A percentile compares a stretch with the other conserved stretches of the same genome.
These are phyloP conservation scores for Pegea sp. DNA, from an alignment of 23 tunicate species.

Conservation along the genomic window DNA sequence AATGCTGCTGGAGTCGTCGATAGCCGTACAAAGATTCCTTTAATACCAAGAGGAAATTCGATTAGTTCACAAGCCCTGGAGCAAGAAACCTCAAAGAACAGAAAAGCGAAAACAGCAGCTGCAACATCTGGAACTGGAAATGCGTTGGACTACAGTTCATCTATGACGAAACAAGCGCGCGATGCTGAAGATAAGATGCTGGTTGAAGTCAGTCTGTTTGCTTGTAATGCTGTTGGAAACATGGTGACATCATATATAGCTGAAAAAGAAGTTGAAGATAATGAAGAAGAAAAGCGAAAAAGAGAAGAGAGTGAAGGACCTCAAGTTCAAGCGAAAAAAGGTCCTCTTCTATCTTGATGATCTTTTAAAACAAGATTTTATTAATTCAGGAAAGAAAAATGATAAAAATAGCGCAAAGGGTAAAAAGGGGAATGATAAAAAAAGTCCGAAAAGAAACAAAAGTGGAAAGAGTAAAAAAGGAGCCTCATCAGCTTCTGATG, in stretches of 20 bases:
- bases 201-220: background rate
- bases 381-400: slow-evolving; percentile 16
- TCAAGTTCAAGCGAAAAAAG: slow-evolving; percentile 24
- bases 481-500: slow-evolving; percentile 49
- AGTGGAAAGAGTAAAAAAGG: slow-evolving; percentile 39
- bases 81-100: slow-evolving; percentile 49
- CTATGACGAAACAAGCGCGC: too few relatives aligned
- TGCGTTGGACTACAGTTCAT: too few relatives aligned
- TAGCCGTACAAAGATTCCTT: slow-evolving; percentile 57
- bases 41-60: slow-evolving; percentile 47
- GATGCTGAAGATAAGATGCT: slow-evolving; percentile 1
- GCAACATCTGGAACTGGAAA: too few relatives aligned
- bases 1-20: too few relatives aligned
- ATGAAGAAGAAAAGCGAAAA: slow-evolving; percentile 47
- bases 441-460: slow-evolving; percentile 10
- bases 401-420: slow-evolving; percentile 21
- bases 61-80: too few relatives aligned
- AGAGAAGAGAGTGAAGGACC: too few relatives aligned
- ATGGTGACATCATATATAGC: slow-evolving; percentile 22
- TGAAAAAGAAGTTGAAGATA: slow-evolving; percentile 69
- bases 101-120: slow-evolving; percentile 42
- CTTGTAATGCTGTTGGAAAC: slow-evolving; percentile 5
- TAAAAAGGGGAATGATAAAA: slow-evolving; percentile 8
- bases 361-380: too few relatives aligned
- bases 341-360: too few relatives aligned